Evolutionary conservation across 2,797 vertebrate genomes (phyloP).

Genomic region (Chiropotes sagulatus): DNA sequence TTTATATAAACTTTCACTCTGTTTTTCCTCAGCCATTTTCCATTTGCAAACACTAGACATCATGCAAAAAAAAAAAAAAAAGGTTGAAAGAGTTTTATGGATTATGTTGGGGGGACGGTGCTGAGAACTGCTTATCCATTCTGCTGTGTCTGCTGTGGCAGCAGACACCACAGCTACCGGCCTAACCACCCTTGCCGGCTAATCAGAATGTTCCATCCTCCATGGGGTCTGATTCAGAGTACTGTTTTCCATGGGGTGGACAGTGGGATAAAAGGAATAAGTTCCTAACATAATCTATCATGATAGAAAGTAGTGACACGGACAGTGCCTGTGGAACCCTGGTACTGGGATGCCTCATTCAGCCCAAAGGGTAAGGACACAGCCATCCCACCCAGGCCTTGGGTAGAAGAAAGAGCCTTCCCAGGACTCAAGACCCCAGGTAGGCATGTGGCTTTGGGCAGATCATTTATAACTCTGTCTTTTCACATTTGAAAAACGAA

Average conservation of each 20-base stretch:
- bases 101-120: background rate
- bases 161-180: conserved; percentile 16
- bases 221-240: background rate
- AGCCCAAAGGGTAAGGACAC: background rate
- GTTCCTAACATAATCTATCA: background rate
- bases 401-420: background rate
- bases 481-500: background rate
- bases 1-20: conserved; percentile 88
- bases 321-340: background rate
- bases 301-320: background rate
- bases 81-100: conserved; percentile 73
- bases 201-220: conserved; percentile 20
- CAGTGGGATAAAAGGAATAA: background rate
- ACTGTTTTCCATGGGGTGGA: background rate
- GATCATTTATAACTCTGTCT: background rate
- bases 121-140: conserved; percentile 49
- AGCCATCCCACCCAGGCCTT: background rate
- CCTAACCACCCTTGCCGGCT: background rate
- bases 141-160: conserved; percentile 62
- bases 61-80: conserved; percentile 54
- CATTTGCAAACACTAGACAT: conserved; percentile 85
- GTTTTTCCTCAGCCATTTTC: conserved; percentile 85
- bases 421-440: background rate
- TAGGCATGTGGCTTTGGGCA: background rate
- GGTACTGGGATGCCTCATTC: background rate